These are phyloP conservation scores for Lasioglossum figueresi DNA, from an alignment of 2,888 invertebrate genomes.

Conservation along the genomic window DNA sequence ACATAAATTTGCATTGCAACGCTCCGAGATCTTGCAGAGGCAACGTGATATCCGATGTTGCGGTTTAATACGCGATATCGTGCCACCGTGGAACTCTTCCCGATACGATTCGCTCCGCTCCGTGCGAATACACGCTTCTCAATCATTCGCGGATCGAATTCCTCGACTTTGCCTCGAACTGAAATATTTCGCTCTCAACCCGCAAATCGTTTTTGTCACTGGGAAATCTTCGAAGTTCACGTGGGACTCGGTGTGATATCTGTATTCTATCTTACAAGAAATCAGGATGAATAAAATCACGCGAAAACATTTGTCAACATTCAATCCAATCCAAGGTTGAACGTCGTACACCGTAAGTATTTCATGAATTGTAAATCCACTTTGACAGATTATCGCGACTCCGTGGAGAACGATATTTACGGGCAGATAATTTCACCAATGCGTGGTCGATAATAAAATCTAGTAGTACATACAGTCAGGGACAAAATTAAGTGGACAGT, in stretches of 20 bases:
- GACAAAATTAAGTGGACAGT: too few species aligned
- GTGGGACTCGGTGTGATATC: not conserved
- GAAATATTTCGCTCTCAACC: not conserved
- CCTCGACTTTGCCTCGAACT: not conserved
- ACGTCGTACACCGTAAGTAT: too few species aligned
- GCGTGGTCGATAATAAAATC: not conserved
- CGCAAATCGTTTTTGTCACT: not conserved
- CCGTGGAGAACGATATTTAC: too few species aligned
- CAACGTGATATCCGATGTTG: slow-evolving; percentile 37
- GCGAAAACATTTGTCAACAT: not conserved
- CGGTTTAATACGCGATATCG: slow-evolving; percentile 37
- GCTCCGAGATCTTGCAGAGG: slow-evolving; percentile 35
- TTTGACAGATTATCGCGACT: too few species aligned
- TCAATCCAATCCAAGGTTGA: not conserved
- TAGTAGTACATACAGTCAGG: too few species aligned
- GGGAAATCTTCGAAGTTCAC: not conserved
- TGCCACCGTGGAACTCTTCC: slow-evolving; percentile 8
- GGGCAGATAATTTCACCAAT: not conserved
- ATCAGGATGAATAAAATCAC: not conserved
- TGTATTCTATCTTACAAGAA: not conserved
- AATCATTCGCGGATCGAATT: slow-evolving; percentile 40
- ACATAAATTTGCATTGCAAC: slow-evolving; percentile 51
- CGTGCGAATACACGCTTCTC: not conserved
- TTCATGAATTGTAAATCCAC: too few species aligned
- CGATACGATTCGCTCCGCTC: not conserved